Evolutionary conservation across 2,888 invertebrate species (phyloP), one percentile per base, ranked within the genome.

Genomic region (Aricia artaxerxes): DNA sequence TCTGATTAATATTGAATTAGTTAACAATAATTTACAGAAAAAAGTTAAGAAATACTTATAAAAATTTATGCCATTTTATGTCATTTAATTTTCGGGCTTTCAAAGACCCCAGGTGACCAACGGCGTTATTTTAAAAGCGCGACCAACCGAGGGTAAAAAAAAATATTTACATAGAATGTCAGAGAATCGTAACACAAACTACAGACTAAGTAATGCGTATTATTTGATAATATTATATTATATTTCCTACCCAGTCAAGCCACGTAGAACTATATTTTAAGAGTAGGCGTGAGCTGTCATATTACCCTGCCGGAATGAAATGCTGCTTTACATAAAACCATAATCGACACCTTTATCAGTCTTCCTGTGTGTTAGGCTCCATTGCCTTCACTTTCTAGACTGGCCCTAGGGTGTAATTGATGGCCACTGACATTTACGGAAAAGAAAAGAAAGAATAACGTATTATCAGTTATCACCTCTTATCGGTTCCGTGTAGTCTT

Each of bases 361-460:
- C 81, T 83, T 83, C 82, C 83, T 81, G 75, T 69, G 69, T 38
- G 79, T 78, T 72, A 53, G 53, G 78, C 73, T 75, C 73, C 78
- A 81, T 79, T 82, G 81, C 79, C 78, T 78, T 79, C 79, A 78
- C 83, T 84, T 84, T 82, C 84, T 81, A 81, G 53, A 49, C 77
- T 35, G 57, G 53, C 53, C 31, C 76, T 76, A 53, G 75, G 53
- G 49, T 53, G 24, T 76, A 76, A 76, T 49, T 53, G 53, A 76
- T 0, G 76, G 76, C 57, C 57, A 76, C 76, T 76, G 76, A 76
- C 57, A 76, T 9, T 76, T 76, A 49, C 49, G 75, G 75, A 75
- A 57, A 76, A 57, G 49, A 49, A 75, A 75, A 75, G 38, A 72
- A 73, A 40, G 4, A 44, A 44, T 40, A n/a, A 73, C 73, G 69